Evolutionary conservation across 2,113 vertebrate species (phyloP).

Genomic region (Cynoglossus semilaevis): DNA sequence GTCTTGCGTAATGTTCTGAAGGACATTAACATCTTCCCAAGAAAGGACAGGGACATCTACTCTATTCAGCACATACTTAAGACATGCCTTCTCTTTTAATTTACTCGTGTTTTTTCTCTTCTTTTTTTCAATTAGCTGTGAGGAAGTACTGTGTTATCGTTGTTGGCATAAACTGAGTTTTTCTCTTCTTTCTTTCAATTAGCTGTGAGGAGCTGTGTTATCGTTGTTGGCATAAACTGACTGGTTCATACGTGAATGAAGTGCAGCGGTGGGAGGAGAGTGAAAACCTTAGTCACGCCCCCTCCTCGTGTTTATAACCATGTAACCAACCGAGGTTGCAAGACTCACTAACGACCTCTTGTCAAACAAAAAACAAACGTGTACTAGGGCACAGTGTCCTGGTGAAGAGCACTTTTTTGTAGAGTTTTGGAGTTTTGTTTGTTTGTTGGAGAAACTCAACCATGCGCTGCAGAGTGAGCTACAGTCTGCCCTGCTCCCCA

Average conservation of each 20-base stretch:
- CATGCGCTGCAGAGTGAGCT: slow-evolving; percentile 73
- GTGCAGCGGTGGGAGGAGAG: background rate
- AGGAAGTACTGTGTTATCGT: background rate
- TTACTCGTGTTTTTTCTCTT: too few relatives aligned
- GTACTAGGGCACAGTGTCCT: background rate
- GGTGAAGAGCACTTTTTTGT: background rate
- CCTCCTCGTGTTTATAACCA: slow-evolving; percentile 4
- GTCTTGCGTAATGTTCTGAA: too few relatives aligned
- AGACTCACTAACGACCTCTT: slow-evolving; percentile 10
- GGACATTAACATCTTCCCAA: background rate
- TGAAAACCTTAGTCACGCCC: slow-evolving; percentile 32
- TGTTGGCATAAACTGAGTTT: background rate
- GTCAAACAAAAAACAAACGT: background rate
- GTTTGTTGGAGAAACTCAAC: background rate
- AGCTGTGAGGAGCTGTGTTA: background rate
- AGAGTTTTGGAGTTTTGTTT: background rate
- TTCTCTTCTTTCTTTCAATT: too few relatives aligned
- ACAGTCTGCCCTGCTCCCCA: slow-evolving; percentile 70
- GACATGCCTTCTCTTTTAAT: slow-evolving; percentile 4
- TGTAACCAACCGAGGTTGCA: slow-evolving; percentile 48
- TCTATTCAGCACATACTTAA: slow-evolving; percentile 1
- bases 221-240: background rate
- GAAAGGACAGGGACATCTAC: background rate
- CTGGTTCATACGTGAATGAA: background rate
- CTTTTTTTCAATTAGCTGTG: background rate